Percentiles rank a stretch among this genome's conserved stretches.
These are phyloP conservation scores for Bombyx mandarina DNA, from an alignment of 1,140 invertebrate species.

Conservation along the genomic window DNA sequence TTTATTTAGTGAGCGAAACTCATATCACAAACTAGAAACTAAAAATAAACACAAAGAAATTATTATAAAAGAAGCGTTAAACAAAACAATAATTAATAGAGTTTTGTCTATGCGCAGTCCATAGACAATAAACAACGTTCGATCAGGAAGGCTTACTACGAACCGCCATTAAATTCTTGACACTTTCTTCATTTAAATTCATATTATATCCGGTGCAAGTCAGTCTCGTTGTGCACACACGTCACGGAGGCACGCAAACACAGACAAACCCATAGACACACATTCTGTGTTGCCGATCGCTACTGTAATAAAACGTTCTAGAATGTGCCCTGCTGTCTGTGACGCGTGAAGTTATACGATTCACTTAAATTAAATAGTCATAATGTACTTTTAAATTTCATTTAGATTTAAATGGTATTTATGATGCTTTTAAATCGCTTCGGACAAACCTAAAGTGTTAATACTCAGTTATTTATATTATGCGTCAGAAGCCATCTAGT, in stretches of 20 bases:
- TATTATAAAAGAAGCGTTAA: constrained; percentile 17
- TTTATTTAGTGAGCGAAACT: no score
- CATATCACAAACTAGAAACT: background rate
- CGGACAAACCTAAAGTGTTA: no score
- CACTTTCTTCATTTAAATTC: constrained; percentile 69
- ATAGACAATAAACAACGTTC: constrained; percentile 41
- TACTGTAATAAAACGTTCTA: no score
- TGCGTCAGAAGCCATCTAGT: no score
- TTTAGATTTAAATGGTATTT: no score
- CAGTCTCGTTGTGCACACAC: constrained; percentile 30
- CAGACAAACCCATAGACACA: constrained; percentile 38
- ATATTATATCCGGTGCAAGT: constrained; percentile 67
- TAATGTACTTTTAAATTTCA: no score
- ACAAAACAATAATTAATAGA: constrained; percentile 6
- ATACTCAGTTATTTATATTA: no score
- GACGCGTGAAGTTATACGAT: no score
- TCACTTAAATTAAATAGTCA: no score
- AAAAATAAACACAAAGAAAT: constrained; percentile 11
- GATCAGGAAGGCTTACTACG: constrained; percentile 45
- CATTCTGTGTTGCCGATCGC: constrained; percentile 16
- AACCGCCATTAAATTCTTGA: constrained; percentile 66
- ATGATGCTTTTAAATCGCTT: no score
- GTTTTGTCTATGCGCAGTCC: constrained; percentile 15
- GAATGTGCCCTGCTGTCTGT: no score
- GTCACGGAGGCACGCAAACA: constrained; percentile 58